Percentiles rank a stretch among this genome's conserved stretches.
Conservation (phyloP, 2,113 vertebrate genomes). For the Clarias magur region DNA sequence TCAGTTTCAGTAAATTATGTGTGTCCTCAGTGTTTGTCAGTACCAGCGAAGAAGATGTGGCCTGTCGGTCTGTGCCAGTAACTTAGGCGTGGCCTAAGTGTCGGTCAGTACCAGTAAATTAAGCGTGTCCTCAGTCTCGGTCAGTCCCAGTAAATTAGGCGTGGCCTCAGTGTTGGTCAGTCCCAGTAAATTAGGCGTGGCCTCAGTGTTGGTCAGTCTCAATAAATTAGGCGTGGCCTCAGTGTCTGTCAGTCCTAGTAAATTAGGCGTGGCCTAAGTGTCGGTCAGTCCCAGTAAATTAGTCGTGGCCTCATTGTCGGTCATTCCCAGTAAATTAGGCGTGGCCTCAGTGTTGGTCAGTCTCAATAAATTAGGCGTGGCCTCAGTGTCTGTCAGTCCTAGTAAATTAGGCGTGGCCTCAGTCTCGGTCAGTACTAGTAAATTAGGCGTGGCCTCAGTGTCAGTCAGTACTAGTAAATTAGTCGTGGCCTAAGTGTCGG, state of each 20-base stretch:
- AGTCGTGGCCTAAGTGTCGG: no score
- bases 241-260: not conserved
- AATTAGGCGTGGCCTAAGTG: not conserved
- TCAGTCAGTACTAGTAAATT: no score
- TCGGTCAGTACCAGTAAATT: not conserved
- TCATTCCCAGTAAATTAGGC: not conserved
- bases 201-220: not conserved
- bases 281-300: no score
- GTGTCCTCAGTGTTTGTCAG: no score
- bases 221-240: not conserved
- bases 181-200: not conserved
- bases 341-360: not conserved
- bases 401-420: no score
- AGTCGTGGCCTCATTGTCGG: no score
- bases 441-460: no score
- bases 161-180: not conserved
- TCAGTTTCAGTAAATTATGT: no score
- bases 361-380: not conserved
- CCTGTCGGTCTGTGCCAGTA: not conserved
- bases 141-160: not conserved
- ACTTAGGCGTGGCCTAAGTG: not conserved
- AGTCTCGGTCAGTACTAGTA: no score
- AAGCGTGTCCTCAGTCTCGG: not conserved
- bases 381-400: no score
- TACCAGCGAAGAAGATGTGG: not conserved